Conservation (phyloP, 2,113 vertebrate genomes). For the Triplophysa siluroides region DNA sequence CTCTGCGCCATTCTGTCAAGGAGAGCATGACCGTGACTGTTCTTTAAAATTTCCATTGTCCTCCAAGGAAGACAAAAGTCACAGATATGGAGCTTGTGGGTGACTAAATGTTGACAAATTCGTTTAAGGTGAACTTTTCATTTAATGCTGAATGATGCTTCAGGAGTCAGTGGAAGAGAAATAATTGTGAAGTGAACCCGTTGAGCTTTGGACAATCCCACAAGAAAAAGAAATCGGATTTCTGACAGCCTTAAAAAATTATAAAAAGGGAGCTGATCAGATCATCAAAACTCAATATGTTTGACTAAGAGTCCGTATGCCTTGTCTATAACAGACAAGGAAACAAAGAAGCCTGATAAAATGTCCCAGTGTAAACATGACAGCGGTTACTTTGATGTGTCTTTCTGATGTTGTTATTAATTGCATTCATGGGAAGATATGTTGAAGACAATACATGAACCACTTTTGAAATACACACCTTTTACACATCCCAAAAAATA, state of each 20-base stretch:
- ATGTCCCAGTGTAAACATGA: conserved; percentile 29
- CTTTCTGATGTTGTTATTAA: conserved; percentile 25
- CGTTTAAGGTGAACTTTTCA: background rate
- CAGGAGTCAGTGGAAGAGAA: conserved; percentile 32
- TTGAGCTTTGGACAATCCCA: conserved; percentile 29
- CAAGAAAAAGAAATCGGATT: conserved; percentile 35
- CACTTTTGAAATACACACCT: background rate
- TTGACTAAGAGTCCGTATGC: background rate
- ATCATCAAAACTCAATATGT: conserved; percentile 22
- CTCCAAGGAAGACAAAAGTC: background rate
- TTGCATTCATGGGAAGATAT: conserved; percentile 16
- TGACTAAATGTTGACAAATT: background rate
- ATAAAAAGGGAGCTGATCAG: conserved; percentile 18
- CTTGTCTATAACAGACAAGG: background rate
- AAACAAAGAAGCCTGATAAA: background rate
- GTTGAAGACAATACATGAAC: conserved; percentile 35
- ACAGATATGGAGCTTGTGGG: background rate
- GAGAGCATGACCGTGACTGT: too few species aligned
- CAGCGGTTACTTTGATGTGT: conserved; percentile 21
- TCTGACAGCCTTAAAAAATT: conserved; percentile 7
- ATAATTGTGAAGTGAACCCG: conserved; percentile 36
- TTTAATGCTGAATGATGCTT: conserved; percentile 38
- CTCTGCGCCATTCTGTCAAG: too few species aligned
- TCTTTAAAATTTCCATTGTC: background rate
- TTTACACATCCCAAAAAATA: background rate